Percentiles rank a stretch among this genome's conserved stretches.
phyloP scores from a whole-genome alignment of 64 coral and sea anemone genomes.

The Montipora capricornis region DNA sequence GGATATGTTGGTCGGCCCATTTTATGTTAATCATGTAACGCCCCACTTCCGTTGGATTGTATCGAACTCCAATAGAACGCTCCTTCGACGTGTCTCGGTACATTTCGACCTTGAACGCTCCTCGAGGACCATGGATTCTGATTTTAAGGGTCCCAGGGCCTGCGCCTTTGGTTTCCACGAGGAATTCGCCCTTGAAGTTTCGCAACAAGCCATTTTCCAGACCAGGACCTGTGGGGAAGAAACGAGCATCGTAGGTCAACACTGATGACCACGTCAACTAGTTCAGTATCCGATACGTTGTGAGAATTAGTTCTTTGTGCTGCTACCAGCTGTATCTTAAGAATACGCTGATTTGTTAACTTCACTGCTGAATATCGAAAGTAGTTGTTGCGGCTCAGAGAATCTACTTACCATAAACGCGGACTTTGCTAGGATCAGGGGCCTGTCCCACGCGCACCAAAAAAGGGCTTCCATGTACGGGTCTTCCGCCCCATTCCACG shows the following conservation, averaged over 20 bases:
- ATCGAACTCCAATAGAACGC: constrained; percentile 90
- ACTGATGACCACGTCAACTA: no score
- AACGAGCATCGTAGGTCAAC: no score
- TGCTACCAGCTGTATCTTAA: background rate
- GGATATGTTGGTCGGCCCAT: constrained; percentile 95
- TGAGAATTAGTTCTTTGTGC: no score
- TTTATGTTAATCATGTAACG: constrained; percentile 95
- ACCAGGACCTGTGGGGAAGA: constrained; percentile 61
- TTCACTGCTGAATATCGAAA: background rate
- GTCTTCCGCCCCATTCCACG: constrained; percentile 86
- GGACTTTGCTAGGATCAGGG: constrained; percentile 85
- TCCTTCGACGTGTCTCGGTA: constrained; percentile 95
- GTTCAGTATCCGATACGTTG: no score
- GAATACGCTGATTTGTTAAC: background rate
- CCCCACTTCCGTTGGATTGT: constrained; percentile 90
- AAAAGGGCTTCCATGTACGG: constrained; percentile 93
- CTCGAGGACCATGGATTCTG: constrained; percentile 90
- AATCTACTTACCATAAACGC: constrained; percentile 49
- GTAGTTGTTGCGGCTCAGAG: background rate
- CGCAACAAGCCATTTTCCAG: constrained; percentile 84
- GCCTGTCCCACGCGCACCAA: constrained; percentile 87
- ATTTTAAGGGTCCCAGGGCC: constrained; percentile 98
- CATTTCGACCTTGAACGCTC: constrained; percentile 99
- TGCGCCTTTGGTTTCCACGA: constrained; percentile 97
- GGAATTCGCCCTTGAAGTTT: constrained; percentile 89